phyloP scores from a whole-genome alignment of 2,113 vertebrate genomes.

The Mus pahari region DNA sequence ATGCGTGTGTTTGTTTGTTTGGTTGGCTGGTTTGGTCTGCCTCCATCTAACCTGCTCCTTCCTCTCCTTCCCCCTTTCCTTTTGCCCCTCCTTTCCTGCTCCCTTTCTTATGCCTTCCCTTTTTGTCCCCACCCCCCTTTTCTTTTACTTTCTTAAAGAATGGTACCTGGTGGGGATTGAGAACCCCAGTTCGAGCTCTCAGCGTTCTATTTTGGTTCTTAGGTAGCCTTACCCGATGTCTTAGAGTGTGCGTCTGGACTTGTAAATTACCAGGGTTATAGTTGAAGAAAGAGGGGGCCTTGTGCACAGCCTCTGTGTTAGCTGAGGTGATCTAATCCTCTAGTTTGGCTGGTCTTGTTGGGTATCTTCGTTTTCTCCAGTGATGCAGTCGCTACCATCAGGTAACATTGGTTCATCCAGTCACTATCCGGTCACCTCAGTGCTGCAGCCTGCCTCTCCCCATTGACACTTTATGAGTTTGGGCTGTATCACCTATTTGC shows the following conservation, averaged over 20 bases:
- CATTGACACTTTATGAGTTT: not conserved
- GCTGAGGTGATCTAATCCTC: not conserved
- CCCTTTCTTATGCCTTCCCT: not conserved
- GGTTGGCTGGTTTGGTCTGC: not conserved
- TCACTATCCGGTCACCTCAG: not conserved
- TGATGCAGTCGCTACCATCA: not conserved
- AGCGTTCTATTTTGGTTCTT: not conserved
- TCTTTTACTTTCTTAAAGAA: not conserved
- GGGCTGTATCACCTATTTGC: not conserved
- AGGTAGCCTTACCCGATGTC: not conserved
- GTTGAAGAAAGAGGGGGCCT: not conserved
- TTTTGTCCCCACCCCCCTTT: not conserved
- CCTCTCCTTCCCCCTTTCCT: no score
- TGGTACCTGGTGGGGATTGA: not conserved
- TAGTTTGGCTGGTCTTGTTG: constrained; percentile 3
- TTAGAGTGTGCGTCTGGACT: not conserved
- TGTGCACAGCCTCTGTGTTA: not conserved
- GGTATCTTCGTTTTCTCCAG: constrained; percentile 7
- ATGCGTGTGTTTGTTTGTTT: no score
- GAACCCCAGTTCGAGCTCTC: not conserved
- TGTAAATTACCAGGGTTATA: constrained; percentile 25
- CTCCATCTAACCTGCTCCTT: not conserved
- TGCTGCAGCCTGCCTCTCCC: not conserved
- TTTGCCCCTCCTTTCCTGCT: not conserved
- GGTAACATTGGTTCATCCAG: not conserved